Evolutionary conservation across 2,113 vertebrate genomes (phyloP).

Genomic region (Epinephelus cyanopodus): DNA sequence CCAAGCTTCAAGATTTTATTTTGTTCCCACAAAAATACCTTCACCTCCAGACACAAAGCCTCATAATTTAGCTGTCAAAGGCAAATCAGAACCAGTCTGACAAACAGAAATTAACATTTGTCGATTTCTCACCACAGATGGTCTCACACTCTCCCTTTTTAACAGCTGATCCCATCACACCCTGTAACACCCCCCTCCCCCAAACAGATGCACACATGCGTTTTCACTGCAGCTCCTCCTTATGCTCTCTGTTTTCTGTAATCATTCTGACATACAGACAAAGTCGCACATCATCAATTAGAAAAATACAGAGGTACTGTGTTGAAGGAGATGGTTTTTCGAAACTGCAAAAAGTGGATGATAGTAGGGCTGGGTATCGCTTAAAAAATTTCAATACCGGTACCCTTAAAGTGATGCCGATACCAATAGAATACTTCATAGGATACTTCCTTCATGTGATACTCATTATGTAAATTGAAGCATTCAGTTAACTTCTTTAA

Average conservation of each 20-base stretch:
- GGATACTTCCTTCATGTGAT: no score
- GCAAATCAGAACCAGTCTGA: conserved; percentile 1
- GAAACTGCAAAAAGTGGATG: background rate
- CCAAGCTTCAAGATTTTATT: background rate
- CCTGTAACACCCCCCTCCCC: conserved; percentile 10
- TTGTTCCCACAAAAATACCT: background rate
- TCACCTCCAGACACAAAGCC: background rate
- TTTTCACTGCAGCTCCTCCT: conserved; percentile 38
- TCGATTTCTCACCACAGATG: conserved; percentile 55
- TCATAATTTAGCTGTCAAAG: conserved; percentile 12
- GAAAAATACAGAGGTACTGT: background rate
- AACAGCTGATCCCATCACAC: conserved; percentile 66
- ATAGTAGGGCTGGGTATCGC: no score
- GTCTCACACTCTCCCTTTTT: conserved; percentile 36
- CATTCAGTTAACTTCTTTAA: no score
- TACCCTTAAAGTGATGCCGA: no score
- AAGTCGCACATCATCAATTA: background rate
- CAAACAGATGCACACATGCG: conserved; percentile 33
- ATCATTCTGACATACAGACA: conserved; percentile 10
- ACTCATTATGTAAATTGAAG: no score
- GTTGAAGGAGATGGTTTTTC: background rate
- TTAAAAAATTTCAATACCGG: no score
- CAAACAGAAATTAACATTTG: conserved; percentile 42
- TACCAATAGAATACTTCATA: no score
- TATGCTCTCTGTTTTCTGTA: conserved; percentile 20